Evolutionary conservation across 2,113 vertebrate genomes (phyloP), one percentile per base, ranked within the genome.

Genomic region (Circaetus cinerascens): DNA sequence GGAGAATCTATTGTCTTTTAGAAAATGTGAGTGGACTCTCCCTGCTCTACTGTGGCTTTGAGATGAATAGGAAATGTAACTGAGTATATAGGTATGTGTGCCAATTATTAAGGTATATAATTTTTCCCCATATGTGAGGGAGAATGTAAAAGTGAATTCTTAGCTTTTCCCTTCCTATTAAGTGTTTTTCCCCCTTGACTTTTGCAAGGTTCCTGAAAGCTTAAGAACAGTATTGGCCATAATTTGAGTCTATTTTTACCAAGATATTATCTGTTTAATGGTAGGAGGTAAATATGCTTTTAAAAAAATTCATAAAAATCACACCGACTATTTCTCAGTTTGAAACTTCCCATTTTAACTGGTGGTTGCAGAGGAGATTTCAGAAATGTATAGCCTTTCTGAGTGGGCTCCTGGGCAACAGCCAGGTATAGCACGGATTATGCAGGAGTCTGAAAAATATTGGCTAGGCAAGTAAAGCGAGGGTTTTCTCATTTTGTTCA

Each of bases 171-270:
- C 51, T 19, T 93, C 56, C 53, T 79, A 46, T 46, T 46, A 32
- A 51, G 25, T 32, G 18, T 25, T 92, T 84, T 36, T 90, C 10
- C 43, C 10, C 10, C 10, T 30, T 62, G 62, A 40, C 77, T 72
- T 91, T 63, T 79, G 20, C 10, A 34, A 55, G 41, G 9, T 40
- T 95, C 25, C 34, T 77, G 85, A 89, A 95, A 93, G 38, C 38
- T 90, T 59, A 72, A 75, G 72, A 89, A 48, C 34, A 40, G 4
- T 34, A 15, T 43, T 82, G 80, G 55, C 81, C 3, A 0, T 93
- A 90, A 93, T 81, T 68, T 85, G 64, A 91, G 32, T 19, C 27
- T 87, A 40, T 85, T 95, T 94, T 94, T 90, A 85, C 48, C 16
- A 46, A 26, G 63, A 30, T 64, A 55, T 48, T 79, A 55, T 53